phyloP scores from a whole-genome alignment of 2,888 invertebrate species.

The Scaeva pyrastri region DNA sequence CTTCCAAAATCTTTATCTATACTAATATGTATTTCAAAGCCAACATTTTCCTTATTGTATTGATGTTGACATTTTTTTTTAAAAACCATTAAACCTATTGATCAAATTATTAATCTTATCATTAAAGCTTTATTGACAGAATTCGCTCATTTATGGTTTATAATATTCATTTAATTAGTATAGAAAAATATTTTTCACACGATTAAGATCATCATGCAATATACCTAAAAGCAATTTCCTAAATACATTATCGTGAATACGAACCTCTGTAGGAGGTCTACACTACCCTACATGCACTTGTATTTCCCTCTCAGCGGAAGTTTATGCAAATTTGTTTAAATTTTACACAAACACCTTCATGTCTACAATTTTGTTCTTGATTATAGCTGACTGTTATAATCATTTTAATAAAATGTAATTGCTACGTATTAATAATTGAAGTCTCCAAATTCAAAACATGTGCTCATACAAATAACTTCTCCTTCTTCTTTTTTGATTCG shows the following conservation, averaged over 20 bases:
- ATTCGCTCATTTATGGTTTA: not conserved
- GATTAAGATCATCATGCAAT: slow-evolving; percentile 38
- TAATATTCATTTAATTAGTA: not conserved
- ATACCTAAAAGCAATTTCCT: slow-evolving; percentile 34
- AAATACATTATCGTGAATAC: not conserved
- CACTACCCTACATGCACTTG: not conserved
- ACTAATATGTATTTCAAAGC: too few relatives aligned
- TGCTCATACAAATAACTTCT: not conserved
- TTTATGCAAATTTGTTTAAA: slow-evolving; percentile 40
- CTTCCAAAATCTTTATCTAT: too few relatives aligned
- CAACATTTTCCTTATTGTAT: too few relatives aligned
- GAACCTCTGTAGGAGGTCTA: not conserved
- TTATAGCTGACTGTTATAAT: slow-evolving; percentile 38
- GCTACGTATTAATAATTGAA: not conserved
- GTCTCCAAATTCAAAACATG: not conserved
- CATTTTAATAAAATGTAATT: slow-evolving; percentile 43
- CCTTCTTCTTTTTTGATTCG: not conserved
- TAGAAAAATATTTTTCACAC: slow-evolving; percentile 12
- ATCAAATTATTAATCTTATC: not conserved
- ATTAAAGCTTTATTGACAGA: not conserved
- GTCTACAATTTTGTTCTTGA: slow-evolving; percentile 22
- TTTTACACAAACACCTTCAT: slow-evolving; percentile 11
- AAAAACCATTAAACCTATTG: slow-evolving; percentile 1
- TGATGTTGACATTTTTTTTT: not conserved
- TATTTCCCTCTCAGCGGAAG: not conserved